These are phyloP conservation scores for Clarias magur DNA, from an alignment of 2,113 vertebrate species.

Conservation along the genomic window DNA sequence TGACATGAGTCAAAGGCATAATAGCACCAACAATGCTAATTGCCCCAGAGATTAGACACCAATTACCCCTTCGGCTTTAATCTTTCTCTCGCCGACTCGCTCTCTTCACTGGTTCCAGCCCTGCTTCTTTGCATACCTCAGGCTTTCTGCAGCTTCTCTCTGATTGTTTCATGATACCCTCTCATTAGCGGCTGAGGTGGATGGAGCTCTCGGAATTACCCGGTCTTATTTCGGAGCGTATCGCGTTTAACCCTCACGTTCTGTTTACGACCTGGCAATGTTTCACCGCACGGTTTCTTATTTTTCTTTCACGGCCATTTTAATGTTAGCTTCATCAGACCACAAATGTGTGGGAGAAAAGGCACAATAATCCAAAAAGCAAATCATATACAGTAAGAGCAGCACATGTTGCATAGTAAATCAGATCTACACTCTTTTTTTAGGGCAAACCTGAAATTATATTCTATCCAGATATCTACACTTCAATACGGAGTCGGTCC, in stretches of 20 bases:
- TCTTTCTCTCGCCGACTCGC: slow-evolving; percentile 13
- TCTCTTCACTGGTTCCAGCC: neutral
- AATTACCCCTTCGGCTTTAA: slow-evolving; percentile 38
- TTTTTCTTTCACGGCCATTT: neutral
- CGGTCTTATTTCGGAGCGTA: neutral
- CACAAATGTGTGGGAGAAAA: neutral
- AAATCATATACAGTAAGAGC: neutral
- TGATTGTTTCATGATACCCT: slow-evolving; percentile 36
- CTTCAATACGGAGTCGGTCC: no score
- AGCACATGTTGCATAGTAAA: no score
- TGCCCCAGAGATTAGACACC: slow-evolving; percentile 31
- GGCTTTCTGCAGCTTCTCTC: slow-evolving; percentile 17
- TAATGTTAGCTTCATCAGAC: neutral
- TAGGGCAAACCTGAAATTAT: no score
- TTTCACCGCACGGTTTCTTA: neutral
- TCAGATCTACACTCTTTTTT: neutral
- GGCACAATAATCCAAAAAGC: neutral
- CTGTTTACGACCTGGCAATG: neutral
- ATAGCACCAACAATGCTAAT: slow-evolving; percentile 37
- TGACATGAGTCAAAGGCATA: slow-evolving; percentile 30
- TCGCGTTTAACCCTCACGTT: neutral
- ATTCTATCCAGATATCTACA: no score
- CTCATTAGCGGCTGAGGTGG: slow-evolving; percentile 22
- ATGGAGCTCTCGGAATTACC: neutral
- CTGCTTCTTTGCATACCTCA: slow-evolving; percentile 9